phyloP scores from a whole-genome alignment of 2,888 invertebrate genomes.

The Diogma glabrata region DNA sequence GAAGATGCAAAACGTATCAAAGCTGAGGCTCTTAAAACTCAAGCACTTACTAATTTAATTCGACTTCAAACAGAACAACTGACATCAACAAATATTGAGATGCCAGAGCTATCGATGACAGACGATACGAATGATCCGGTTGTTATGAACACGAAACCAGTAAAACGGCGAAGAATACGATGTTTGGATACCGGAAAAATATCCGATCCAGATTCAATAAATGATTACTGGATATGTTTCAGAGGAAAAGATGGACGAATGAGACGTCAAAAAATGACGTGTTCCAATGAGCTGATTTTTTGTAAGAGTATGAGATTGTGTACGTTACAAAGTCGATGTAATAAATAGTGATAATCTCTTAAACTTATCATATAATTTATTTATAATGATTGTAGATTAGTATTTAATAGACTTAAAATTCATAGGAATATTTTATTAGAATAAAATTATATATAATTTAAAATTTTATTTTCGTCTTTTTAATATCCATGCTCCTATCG shows the following conservation, averaged over 20 bases:
- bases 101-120: slow-evolving; percentile 8
- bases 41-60: neutral
- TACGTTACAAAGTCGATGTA: slow-evolving; percentile 34
- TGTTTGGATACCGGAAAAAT: slow-evolving; percentile 38
- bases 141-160: slow-evolving; percentile 15
- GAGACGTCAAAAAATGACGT: slow-evolving; percentile 37
- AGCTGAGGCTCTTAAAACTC: slow-evolving; percentile 22
- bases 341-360: neutral
- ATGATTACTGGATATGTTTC: slow-evolving; percentile 39
- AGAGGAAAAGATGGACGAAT: slow-evolving; percentile 32
- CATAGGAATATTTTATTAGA: no score
- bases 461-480: slow-evolving; percentile 17
- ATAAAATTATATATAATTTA: no score
- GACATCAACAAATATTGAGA: slow-evolving; percentile 23
- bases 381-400: slow-evolving; percentile 2
- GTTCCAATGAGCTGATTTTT: slow-evolving; percentile 38
- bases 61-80: slow-evolving; percentile 19
- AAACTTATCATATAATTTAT: neutral
- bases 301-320: slow-evolving; percentile 37
- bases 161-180: slow-evolving; percentile 25
- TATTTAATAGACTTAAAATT: no score
- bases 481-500: slow-evolving; percentile 80
- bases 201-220: slow-evolving; percentile 36
- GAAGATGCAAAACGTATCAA: slow-evolving; percentile 30
- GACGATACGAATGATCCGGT: neutral